These are phyloP conservation scores for Lepidothrix coronata DNA, from an alignment of 2,113 vertebrate species.

Conservation along the genomic window DNA sequence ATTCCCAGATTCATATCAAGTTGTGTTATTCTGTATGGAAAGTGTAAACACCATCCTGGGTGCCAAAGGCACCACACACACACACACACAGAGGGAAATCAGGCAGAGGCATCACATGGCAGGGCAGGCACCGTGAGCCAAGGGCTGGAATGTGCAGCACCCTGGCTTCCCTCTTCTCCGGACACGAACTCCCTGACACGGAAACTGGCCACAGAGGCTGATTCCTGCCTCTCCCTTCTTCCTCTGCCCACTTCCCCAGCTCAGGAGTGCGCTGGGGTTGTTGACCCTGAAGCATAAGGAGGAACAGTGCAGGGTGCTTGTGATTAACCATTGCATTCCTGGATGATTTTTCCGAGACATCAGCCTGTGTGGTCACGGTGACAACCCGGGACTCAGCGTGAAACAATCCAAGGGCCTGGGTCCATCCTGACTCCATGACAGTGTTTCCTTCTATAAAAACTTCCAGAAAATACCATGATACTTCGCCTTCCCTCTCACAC, in stretches of 20 bases:
- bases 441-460: not conserved
- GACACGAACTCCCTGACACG: not conserved
- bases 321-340: not conserved
- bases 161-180: not conserved
- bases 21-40: not conserved
- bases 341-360: not conserved
- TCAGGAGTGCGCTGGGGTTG: not conserved
- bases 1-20: not conserved
- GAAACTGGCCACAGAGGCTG: not conserved
- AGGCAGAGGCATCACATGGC: not conserved
- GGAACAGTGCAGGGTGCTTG: not conserved
- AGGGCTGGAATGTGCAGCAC: not conserved
- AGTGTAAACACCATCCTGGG: not conserved
- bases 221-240: not conserved
- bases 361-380: not conserved
- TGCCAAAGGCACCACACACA: slow-evolving; percentile 9
- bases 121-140: not conserved
- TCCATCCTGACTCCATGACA: not conserved
- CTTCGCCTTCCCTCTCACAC: not conserved
- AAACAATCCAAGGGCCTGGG: not conserved
- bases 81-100: not conserved
- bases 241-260: not conserved
- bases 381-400: not conserved
- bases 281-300: not conserved
- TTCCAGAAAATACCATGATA: rapidly evolving